Percentiles rank a stretch among this genome's conserved stretches.
Conservation (phyloP, 2,888 invertebrate species). For the Lepidocyrtinus sp. region DNA sequence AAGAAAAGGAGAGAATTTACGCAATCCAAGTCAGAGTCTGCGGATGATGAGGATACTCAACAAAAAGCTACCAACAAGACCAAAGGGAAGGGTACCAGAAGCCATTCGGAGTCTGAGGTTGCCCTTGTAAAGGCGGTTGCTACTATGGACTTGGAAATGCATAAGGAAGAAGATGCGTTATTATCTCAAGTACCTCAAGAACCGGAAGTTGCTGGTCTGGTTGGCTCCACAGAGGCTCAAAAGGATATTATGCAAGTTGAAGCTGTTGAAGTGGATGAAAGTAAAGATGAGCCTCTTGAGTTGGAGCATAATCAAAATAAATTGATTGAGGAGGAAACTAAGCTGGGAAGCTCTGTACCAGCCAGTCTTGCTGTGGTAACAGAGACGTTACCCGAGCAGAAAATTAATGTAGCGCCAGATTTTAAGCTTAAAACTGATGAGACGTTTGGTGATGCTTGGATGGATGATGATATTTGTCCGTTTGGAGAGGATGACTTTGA, state of each 20-base stretch:
- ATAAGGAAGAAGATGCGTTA: background rate
- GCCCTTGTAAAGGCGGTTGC: too few relatives aligned
- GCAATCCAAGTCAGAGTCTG: background rate
- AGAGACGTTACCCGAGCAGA: background rate
- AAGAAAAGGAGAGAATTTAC: background rate
- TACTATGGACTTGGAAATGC: background rate
- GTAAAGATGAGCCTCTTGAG: background rate
- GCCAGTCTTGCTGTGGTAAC: background rate
- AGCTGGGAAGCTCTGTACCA: background rate
- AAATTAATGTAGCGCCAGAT: conserved; percentile 8
- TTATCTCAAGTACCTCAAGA: background rate
- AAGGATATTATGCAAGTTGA: background rate
- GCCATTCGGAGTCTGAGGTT: background rate
- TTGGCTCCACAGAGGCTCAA: background rate
- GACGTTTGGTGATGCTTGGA: conserved; percentile 40
- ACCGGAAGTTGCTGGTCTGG: background rate
- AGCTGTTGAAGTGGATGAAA: background rate
- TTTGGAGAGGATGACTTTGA: conserved; percentile 13
- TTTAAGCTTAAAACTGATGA: conserved; percentile 32
- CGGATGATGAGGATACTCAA: background rate
- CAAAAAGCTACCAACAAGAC: background rate
- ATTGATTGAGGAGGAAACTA: background rate
- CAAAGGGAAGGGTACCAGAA: background rate
- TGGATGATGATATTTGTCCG: conserved; percentile 41
- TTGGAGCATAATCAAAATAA: background rate